Evolutionary conservation across 1,140 invertebrate species (phyloP).

Genomic region (Brevipalpus yothersi): DNA sequence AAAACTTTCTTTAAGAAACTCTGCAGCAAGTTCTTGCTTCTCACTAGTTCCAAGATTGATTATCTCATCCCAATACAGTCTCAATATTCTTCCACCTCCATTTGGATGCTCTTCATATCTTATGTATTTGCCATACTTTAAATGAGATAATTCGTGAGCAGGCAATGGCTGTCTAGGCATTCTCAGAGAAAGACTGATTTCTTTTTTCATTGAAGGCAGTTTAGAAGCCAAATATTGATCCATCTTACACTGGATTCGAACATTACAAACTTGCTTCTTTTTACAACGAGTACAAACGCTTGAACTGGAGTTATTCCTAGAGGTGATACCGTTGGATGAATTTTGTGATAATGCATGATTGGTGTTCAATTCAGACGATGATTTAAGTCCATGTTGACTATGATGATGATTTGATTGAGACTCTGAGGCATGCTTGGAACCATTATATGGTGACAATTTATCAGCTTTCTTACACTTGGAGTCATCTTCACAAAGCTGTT

Average conservation of each 20-base stretch:
- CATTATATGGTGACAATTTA: too few relatives aligned
- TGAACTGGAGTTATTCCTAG: background rate
- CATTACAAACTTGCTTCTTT: constrained; percentile 9
- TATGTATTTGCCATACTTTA: constrained; percentile 47
- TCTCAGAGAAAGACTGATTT: constrained; percentile 10
- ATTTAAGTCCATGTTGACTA: too few relatives aligned
- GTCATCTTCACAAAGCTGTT: too few relatives aligned
- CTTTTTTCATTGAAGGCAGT: constrained; percentile 3
- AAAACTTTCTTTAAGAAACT: constrained; percentile 50
- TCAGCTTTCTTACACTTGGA: too few relatives aligned
- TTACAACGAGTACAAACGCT: constrained; percentile 3
- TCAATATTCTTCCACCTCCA: constrained; percentile 74
- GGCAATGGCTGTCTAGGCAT: constrained; percentile 13
- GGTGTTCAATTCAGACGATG: too few relatives aligned
- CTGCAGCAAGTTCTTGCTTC: constrained; percentile 52
- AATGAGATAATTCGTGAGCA: constrained; percentile 16
- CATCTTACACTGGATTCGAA: constrained; percentile 14
- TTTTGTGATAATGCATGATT: too few relatives aligned
- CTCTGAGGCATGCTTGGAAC: too few relatives aligned
- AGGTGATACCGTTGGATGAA: background rate
- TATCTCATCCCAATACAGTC: constrained; percentile 78
- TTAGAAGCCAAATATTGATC: constrained; percentile 10
- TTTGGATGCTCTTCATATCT: constrained; percentile 78
- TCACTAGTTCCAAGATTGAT: constrained; percentile 43
- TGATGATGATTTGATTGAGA: too few relatives aligned